Base-by-base conservation (phyloP, 2,888 invertebrate species). In the Tryphoninae sp. region DNA sequence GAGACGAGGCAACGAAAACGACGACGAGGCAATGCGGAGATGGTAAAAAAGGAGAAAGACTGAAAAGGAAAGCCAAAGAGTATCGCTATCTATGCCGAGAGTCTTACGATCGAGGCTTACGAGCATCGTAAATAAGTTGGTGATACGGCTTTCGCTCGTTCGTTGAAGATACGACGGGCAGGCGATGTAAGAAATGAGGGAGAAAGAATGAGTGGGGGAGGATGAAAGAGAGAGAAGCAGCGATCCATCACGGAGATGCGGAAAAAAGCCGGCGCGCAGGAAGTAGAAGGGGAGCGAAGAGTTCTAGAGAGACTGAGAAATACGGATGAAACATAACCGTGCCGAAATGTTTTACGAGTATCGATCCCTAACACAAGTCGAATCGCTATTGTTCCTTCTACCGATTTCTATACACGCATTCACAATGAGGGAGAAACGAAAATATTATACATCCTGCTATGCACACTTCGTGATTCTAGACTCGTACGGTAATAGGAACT, bases 121-220 rank as follows among this genome's bases (percentile, higher is more conserved):
- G 88, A 86, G 84, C 88, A 87, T 88, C 89, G 88, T 89, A 89
- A 89, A 89, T 89, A 89, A 89, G 88, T 89, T 89, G 87, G 84
- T 86, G 89, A 88, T 89, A 89, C 86, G 87, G 85, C 86, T 84
- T 83, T 87, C 85, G 73, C 82, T 76, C 83, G 86, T 86, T 87
- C 84, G 84, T 82, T 86, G 84, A 85, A 87, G 88, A 87, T 87
- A 89, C 84, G 87, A 82, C 61, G 78, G 64, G 72, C 69, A 59
- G 62, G 19, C 51, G 59, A 65, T 74, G 23, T 49, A 45, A 64
- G n/a, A 22, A 67, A 67, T 19, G 22, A 16, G 53, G 19, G 40
- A 33, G 33, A 67, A 49, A 51, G 67, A 68, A 62, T 61, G 73
- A 76, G 76, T 71, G 33, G 33, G 79, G 78, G 80, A 61, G 81